phyloP scores from a whole-genome alignment of 1,140 invertebrate genomes.

The Cepaea nemoralis region DNA sequence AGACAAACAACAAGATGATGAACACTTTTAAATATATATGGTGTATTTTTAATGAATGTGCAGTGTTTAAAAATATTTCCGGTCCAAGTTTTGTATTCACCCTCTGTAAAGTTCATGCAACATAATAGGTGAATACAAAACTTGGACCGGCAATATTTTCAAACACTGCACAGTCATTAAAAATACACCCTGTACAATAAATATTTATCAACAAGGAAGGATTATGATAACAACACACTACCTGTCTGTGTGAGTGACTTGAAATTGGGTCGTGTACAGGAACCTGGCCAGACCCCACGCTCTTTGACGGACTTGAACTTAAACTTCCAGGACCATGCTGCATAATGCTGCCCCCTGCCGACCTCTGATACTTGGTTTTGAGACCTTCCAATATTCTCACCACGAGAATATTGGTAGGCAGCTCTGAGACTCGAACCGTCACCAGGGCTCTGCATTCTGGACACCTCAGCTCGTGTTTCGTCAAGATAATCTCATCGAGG shows the following conservation, averaged over 20 bases:
- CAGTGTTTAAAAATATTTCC: too few relatives aligned
- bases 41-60: too few relatives aligned
- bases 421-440: constrained; percentile 82
- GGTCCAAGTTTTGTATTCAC: too few relatives aligned
- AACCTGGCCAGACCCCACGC: not conserved
- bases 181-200: too few relatives aligned
- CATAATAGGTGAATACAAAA: too few relatives aligned
- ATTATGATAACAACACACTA: too few relatives aligned
- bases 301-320: constrained; percentile 20
- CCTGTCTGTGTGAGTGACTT: constrained; percentile 9
- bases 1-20: too few relatives aligned
- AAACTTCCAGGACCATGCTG: not conserved
- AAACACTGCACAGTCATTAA: too few relatives aligned
- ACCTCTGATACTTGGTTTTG: constrained; percentile 73
- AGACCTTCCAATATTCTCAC: constrained; percentile 93
- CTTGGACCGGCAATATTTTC: too few relatives aligned
- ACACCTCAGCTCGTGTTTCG: constrained; percentile 80
- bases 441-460: constrained; percentile 93
- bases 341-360: constrained; percentile 17
- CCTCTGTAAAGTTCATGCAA: too few relatives aligned
- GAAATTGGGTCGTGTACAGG: not conserved
- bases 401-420: constrained; percentile 92
- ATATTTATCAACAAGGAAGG: too few relatives aligned
- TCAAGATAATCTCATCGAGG: constrained; percentile 70
- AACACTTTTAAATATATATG: too few relatives aligned